Conservation (phyloP, 2,113 vertebrate genomes). For the Stomatorhinus ivindoensis region DNA sequence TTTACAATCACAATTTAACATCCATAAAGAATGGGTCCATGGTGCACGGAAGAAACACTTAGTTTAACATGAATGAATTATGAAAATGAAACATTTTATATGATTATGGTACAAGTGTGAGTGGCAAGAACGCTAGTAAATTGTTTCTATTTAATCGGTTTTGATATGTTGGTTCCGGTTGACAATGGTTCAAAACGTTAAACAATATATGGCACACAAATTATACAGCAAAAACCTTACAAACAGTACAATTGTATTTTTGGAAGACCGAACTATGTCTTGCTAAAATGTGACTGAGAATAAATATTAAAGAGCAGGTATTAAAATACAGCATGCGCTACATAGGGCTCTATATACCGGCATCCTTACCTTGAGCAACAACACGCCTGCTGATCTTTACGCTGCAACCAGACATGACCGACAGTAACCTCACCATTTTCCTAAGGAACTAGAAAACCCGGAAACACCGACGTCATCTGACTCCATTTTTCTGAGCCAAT, state of each 20-base stretch:
- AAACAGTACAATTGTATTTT: background rate
- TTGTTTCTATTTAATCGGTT: background rate
- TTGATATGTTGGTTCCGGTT: background rate
- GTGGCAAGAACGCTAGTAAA: background rate
- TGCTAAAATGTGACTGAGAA: background rate
- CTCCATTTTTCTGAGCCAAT: slow-evolving; percentile 65
- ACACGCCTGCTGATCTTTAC: background rate
- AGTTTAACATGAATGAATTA: background rate
- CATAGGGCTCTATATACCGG: background rate
- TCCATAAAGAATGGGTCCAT: background rate
- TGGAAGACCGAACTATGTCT: background rate
- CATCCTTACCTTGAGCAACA: slow-evolving; percentile 45
- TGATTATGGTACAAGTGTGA: background rate
- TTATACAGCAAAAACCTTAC: background rate
- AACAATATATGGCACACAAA: background rate
- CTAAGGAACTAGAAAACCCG: slow-evolving; percentile 40
- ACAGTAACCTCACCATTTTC: slow-evolving; percentile 56
- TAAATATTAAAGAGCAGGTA: background rate
- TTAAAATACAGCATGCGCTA: background rate
- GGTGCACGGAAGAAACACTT: background rate
- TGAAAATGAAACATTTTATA: background rate
- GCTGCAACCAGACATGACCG: slow-evolving; percentile 43
- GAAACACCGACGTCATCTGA: slow-evolving; percentile 63
- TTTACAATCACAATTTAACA: background rate
- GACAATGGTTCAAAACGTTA: background rate